Base-by-base conservation (phyloP, 2,888 invertebrate species). In the Kuschelorhynchus macadamiae region DNA sequence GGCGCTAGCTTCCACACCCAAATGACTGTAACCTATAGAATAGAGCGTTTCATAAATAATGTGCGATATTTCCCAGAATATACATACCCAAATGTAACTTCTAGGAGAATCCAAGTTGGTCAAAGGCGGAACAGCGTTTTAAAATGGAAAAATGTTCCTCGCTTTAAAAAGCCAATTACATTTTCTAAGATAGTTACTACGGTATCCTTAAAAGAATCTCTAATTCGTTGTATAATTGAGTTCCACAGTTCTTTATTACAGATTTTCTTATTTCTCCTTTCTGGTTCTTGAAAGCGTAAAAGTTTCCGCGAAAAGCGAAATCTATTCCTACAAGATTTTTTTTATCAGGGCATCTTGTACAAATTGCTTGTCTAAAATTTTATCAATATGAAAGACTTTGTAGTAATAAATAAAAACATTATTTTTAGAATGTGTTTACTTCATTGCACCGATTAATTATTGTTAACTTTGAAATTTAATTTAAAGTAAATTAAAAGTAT, bases 211-310 rank as follows among this genome's bases (percentile, higher is more conserved):
- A 59, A 57, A 39, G 63, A 59, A 68, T 63, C 52, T 46, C 59
- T 68, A 68, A 68, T 68, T 63, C 63, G 47, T 68, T 68, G 63
- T 68, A 63, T 68, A 68, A 68, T 68, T 68, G 55, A 68, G 63
- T 68, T 68, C 47, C 57, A 39, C 44, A 49, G 57, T 68, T 59
- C 59, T 59, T 64, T 68, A 68, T 63, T 53, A 50, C 44, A 33
- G 17, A 42, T 49, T 57, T 64, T 57, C 56, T 20, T 64, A 44
- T 44, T 57, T 63, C 53, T 44, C 17, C 36, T 60, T 50, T 42
- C 17, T 39, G 36, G 36, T 3, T 5, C 32, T 14, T 30, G 11
- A 32, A 32, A 33, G 7, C 3, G 5, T 14, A 33, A 52, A 33
- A 7, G 21, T 52, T 52, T 52, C 33, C 17, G 12, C 2, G 3